phyloP scores from a whole-genome alignment of 2,113 vertebrate species.

The Argyrosomus japonicus region DNA sequence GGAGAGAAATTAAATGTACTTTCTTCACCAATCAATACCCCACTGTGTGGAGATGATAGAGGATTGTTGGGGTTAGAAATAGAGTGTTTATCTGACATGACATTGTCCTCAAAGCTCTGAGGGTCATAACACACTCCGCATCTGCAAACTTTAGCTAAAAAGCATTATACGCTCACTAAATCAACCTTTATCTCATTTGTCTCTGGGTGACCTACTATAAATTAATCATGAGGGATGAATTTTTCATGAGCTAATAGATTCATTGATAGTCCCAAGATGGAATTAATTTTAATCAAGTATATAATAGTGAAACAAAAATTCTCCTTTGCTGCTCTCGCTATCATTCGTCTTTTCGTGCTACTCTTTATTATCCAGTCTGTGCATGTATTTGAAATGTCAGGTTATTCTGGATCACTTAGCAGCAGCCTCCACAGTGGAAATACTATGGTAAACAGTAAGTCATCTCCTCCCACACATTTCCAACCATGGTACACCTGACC shows the following conservation, averaged over 20 bases:
- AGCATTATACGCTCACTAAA: conserved; percentile 25
- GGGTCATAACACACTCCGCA: conserved; percentile 36
- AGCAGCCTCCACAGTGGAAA: conserved; percentile 7
- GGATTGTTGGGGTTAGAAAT: conserved; percentile 57
- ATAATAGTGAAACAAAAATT: conserved; percentile 25
- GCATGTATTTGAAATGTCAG: conserved; percentile 29
- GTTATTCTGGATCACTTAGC: conserved; percentile 14
- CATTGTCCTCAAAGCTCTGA: conserved; percentile 51
- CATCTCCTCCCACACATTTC: conserved; percentile 24
- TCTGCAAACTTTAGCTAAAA: conserved; percentile 47
- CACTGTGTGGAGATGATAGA: conserved; percentile 58
- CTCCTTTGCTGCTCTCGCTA: not conserved
- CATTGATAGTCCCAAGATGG: conserved; percentile 9
- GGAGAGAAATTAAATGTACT: conserved; percentile 72
- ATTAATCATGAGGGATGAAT: conserved; percentile 5
- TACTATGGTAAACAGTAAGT: conserved; percentile 11
- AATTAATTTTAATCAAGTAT: conserved; percentile 25
- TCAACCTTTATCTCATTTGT: conserved; percentile 36
- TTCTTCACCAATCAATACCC: conserved; percentile 69
- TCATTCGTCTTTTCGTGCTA: conserved; percentile 3
- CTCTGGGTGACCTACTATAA: conserved; percentile 22
- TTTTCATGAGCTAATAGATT: conserved; percentile 29
- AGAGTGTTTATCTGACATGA: conserved; percentile 62
- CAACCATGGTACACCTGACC: not conserved
- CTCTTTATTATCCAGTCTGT: conserved; percentile 18